A percentile compares a stretch with the other conserved stretches of the same genome.
phyloP scores from a whole-genome alignment of 1,140 invertebrate genomes.

The Leguminivora glycinivorella region DNA sequence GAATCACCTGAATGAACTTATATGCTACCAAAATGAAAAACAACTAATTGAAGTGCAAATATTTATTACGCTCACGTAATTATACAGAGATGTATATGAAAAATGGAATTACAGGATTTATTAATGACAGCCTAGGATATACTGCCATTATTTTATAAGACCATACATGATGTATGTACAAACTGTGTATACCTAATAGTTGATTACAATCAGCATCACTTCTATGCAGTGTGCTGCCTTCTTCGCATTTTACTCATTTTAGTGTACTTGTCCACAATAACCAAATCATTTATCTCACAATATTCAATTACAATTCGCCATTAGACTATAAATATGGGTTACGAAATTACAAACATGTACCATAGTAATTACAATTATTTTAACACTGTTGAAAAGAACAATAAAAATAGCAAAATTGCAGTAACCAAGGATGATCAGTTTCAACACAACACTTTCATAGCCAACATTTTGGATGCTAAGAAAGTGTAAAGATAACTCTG shows the following conservation, averaged over 20 bases:
- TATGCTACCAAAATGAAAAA: neutral
- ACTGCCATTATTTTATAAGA: constrained; percentile 8
- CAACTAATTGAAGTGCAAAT: constrained; percentile 1
- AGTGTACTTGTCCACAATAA: neutral
- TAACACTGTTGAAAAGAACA: no score
- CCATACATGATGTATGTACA: constrained; percentile 5
- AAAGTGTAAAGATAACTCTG: no score
- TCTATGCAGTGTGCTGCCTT: neutral
- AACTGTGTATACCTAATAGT: neutral
- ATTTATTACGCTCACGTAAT: constrained; percentile 13
- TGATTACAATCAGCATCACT: neutral
- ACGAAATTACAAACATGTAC: neutral
- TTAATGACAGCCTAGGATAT: constrained; percentile 1
- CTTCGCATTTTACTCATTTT: neutral
- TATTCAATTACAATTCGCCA: neutral
- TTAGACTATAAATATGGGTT: neutral
- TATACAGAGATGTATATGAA: constrained; percentile 2
- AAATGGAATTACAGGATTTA: constrained; percentile 17
- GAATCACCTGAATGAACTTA: no score
- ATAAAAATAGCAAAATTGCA: no score
- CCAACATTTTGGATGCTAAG: no score
- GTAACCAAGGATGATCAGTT: no score
- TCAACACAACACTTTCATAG: no score
- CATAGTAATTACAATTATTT: neutral
- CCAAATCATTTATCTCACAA: neutral